Percentiles rank a stretch among this genome's conserved stretches.
These are phyloP conservation scores for Coptotermes formosanus DNA, from an alignment of 1,140 invertebrate species.

Conservation along the genomic window DNA sequence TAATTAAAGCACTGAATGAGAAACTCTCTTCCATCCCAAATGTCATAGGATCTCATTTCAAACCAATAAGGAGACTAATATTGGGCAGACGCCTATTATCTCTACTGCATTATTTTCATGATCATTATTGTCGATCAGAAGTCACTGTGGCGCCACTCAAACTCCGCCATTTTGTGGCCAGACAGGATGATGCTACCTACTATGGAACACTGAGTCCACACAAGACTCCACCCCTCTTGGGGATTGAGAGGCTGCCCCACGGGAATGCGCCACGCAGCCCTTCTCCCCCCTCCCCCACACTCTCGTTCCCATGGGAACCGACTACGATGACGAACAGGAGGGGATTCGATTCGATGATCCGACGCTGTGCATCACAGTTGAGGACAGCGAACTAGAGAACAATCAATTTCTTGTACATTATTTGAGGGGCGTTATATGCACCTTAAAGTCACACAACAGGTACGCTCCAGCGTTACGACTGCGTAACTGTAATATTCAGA, in stretches of 20 bases:
- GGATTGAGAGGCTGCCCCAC: slow-evolving; percentile 1
- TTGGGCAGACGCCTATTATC: too few relatives aligned
- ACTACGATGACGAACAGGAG: neutral
- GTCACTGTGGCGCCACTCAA: neutral
- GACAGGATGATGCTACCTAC: neutral
- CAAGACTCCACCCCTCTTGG: neutral
- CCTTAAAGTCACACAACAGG: too few relatives aligned
- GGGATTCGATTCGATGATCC: slow-evolving; percentile 10
- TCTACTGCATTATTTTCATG: neutral
- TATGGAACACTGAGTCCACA: neutral
- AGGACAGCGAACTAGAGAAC: neutral
- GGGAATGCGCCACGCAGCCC: slow-evolving; percentile 11
- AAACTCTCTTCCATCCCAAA: too few relatives aligned
- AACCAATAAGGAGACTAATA: too few relatives aligned
- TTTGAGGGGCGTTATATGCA: neutral
- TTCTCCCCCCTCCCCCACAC: neutral
- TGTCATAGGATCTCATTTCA: too few relatives aligned
- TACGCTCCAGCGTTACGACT: too few relatives aligned
- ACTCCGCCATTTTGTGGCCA: slow-evolving; percentile 6
- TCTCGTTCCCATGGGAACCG: slow-evolving; percentile 8
- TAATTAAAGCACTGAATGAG: too few relatives aligned
- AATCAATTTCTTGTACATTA: neutral
- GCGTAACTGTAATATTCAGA: too few relatives aligned
- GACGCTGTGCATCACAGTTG: neutral
- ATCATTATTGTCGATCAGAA: neutral